Evolutionary conservation across 2,113 vertebrate species (phyloP), one percentile per base, ranked within the genome.

Genomic region (Phrynocephalus versicolor): DNA sequence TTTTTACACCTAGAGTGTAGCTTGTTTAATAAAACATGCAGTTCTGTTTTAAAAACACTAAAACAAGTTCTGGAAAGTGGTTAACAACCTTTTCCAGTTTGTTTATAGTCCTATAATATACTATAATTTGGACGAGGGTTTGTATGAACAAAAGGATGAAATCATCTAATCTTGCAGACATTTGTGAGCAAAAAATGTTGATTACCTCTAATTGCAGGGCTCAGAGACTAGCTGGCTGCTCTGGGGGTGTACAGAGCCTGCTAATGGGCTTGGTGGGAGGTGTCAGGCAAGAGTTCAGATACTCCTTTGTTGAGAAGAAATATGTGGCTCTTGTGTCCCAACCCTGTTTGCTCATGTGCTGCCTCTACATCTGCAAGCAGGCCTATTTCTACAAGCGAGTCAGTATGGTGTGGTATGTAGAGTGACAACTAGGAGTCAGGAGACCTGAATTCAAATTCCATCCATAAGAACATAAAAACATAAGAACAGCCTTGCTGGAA

Each of bases 121-220:
- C 37, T 65, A 64, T 81, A 89, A 89, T 90, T 92, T 92, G 79
- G 91, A 76, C 86, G 65, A 67, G 90, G 82, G 70, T 81, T 89
- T 89, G 82, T 39, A 65, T 73, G 69, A 86, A 86, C 77, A 90
- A 90, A 92, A 90, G 81, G 85, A 90, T 92, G 91, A 92, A 93
- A 92, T 92, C 82, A 92, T 78, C 81, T 84, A 83, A 89, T 88
- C 76, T 7, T 12, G 90, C 87, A 90, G 88, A 87, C 76, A 60
- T 90, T 92, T 93, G 82, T 88, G 87, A 18, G 41, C 7, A 81
- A 65, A 79, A 92, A 90, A 89, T 83, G 57, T 80, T 81, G 92
- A 93, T 90, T 91, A 81, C 86, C 90, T 92, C 88, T 94, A 92
- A 92, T 93, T 92, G 83, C 86, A 87, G 82, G 87, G 86, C 90